These are phyloP conservation scores for Taeniopygia guttata DNA, from an alignment of 2,797 vertebrate genomes.

Conservation along the genomic window DNA sequence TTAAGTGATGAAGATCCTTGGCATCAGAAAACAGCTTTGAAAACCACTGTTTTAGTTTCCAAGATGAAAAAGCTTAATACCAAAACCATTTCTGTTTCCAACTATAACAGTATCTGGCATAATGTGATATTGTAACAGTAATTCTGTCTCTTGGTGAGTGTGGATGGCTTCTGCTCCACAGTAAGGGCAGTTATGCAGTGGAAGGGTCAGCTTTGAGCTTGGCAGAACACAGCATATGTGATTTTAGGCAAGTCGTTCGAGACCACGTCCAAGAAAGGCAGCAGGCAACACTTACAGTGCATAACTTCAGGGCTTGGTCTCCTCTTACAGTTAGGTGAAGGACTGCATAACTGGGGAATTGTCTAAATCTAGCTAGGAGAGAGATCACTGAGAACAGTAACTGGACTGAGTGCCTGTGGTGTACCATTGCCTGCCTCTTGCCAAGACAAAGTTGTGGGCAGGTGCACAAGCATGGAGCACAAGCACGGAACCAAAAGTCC, in stretches of 20 bases:
- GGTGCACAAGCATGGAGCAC: not conserved
- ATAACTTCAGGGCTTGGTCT: not conserved
- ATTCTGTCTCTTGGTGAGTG: not conserved
- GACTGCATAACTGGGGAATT: not conserved
- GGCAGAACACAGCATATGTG: not conserved
- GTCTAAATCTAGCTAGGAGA: not conserved
- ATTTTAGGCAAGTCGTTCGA: not conserved
- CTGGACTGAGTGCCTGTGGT: not conserved
- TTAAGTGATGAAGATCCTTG: not conserved
- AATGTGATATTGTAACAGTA: slow-evolving; percentile 4
- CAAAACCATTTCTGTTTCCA: slow-evolving; percentile 28
- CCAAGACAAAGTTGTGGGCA: not conserved
- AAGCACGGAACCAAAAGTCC: not conserved
- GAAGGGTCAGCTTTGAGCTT: not conserved
- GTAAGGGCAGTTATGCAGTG: slow-evolving; percentile 5
- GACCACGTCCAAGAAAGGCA: not conserved
- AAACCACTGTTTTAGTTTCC: slow-evolving; percentile 12
- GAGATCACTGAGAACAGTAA: not conserved
- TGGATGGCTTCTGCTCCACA: not conserved
- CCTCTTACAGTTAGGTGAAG: slow-evolving; percentile 12
- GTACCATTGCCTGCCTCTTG: not conserved
- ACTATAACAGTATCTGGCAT: slow-evolving; percentile 16
- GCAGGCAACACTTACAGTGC: not conserved
- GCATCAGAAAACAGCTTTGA: slow-evolving; percentile 3
- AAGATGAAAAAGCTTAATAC: slow-evolving; percentile 39